Evolutionary conservation across 2,113 vertebrate species (phyloP), one percentile per base, ranked within the genome.

Genomic region (Tauraco erythrolophus): DNA sequence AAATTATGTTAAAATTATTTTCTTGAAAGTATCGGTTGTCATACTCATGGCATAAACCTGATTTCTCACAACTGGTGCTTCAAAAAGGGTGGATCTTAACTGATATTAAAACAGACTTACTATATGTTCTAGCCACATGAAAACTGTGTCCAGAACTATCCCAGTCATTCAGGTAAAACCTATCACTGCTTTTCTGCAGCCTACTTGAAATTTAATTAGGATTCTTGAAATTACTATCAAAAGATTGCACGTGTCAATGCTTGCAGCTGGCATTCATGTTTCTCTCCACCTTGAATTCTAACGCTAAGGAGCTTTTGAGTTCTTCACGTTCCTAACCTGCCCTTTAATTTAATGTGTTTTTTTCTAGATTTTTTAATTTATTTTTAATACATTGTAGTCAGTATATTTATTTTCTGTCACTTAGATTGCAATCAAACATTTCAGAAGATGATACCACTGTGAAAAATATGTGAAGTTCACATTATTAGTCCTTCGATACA

Each of bases 301-400:
- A 65, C 14, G 17, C 7, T 50, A 18, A 45, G 12, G 33, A 60
- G 10, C 10, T 64, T 88, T 54, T 48, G 10, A 85, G 8, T 79
- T 37, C 19, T 62, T 45, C 0, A 0, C 65, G 10, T 82, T 54
- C 18, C 35, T 78, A 39, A 7, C 3, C 70, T 58, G 6, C 6
- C 71, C 17, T 82, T 71, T 84, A 65, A 24, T 65, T 35, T 68
- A 9, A n/a, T 1, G 3, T n/a, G n/a, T n/a, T n/a, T 41, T 87
- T 75, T 79, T 14, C 23, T 58, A 6, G 21, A 18, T 56, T 61
- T 82, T 22, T 91, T 76, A n/a, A 3, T 19, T 57, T 57, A 6
- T 6, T 86, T 83, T 39, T 56, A 69, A 23, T 64, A 35, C 18
- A 17, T 33, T 80, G 5, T 4, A 21, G 64, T 90, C 19, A 70